Evolutionary conservation across 2,888 invertebrate species (phyloP), one percentile per base, ranked within the genome.

Genomic region (Itoplectis maculator): DNA sequence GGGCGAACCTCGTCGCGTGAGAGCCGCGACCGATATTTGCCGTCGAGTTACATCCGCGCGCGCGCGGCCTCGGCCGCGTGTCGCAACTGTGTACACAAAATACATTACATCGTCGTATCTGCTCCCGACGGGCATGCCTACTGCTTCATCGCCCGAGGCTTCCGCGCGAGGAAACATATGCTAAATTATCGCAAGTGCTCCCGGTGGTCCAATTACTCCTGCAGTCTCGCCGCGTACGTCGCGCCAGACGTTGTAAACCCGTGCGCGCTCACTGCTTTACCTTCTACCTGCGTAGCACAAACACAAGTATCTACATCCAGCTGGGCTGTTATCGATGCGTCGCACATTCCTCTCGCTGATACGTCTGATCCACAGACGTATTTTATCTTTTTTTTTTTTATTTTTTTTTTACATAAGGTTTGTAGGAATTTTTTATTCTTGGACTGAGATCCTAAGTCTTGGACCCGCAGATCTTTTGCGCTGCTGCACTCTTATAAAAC

Each of bases 161-260:
- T 61, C 66, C 59, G 61, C 54, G 68, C 49, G 72, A 82, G 74
- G 84, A 80, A 86, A 85, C 87, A 86, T 87, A 85, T 87, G 88
- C 83, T 86, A 87, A 88, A 88, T 89, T 89, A 89, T 89, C 87
- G 63, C 78, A 86, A 89, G 86, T 85, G 86, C 81, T 88, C 89
- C 89, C 88, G 54, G 82, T 85, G 84, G 88, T 81, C 87, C 89
- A 89, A 89, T 89, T 89, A 89, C 87, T 88, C 86, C 83, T 82
- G 85, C 85, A 85, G 75, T 81, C 82, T 78, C 85, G 65, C 81
- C 78, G 82, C 73, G 47, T 59, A 56, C 61, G 49, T 49, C 72
- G 77, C 61, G 29, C n/a, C 29, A 68, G 72, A 79, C 61, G 66
- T 75, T 82, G 59, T 54, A 73, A 76, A 68, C 72, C 66, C 49